phyloP scores from a whole-genome alignment of 23 tunicate genomes.

The Diplosoma virens region DNA sequence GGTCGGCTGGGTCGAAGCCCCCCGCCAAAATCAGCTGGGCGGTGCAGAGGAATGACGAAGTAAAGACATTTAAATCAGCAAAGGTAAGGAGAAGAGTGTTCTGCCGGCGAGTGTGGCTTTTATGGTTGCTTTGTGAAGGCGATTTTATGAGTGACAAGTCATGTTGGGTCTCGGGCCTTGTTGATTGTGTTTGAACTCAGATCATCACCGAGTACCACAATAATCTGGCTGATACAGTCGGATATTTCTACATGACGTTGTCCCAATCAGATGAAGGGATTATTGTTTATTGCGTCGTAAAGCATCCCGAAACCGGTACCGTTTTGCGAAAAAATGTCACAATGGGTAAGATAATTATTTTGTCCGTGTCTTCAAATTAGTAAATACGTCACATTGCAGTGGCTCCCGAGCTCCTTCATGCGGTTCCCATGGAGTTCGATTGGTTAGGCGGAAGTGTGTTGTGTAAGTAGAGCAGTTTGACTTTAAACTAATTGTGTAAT shows the following conservation, averaged over 20 bases:
- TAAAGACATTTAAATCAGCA: constrained; percentile 7
- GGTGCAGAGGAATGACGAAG: constrained; percentile 7
- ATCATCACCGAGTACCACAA: constrained; percentile 4
- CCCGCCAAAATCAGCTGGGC: constrained; percentile 60
- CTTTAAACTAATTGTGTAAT: not conserved
- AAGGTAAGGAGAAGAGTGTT: no score
- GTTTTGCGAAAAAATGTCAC: constrained; percentile 49
- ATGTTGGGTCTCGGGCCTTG: no score
- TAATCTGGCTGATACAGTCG: constrained; percentile 37
- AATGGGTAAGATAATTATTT: constrained; percentile 21
- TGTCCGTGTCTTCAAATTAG: not conserved
- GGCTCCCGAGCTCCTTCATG: constrained; percentile 50
- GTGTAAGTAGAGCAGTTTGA: constrained; percentile 45
- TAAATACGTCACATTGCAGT: constrained; percentile 32
- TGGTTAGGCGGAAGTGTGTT: constrained; percentile 58
- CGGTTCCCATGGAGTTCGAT: constrained; percentile 42
- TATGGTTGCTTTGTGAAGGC: no score
- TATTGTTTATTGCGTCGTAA: constrained; percentile 48
- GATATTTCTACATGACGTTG: constrained; percentile 43
- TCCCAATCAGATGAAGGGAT: constrained; percentile 26
- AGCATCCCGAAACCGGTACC: constrained; percentile 58
- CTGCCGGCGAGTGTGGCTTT: no score
- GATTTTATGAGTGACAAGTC: no score
- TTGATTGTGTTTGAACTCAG: not conserved
- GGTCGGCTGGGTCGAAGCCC: constrained; percentile 59